Base-by-base conservation (phyloP, 2,797 vertebrate species). In the Protosalanx chinensis region DNA sequence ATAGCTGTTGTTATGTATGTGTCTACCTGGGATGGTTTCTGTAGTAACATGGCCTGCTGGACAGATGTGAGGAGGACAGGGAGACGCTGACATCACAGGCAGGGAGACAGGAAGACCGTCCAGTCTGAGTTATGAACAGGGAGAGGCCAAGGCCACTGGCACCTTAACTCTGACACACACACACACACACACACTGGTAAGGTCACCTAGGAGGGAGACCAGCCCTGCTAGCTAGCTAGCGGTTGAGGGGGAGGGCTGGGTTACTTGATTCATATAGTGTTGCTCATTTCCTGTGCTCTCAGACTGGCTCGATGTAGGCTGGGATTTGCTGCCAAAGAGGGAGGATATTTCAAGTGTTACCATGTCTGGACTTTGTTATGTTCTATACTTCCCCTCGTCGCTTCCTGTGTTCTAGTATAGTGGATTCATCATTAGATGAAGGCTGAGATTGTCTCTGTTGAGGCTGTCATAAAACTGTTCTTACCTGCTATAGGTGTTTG, bases 111-210 rank as follows among this genome's bases (percentile, higher is more conserved):
- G 8, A 12, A 49, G 46, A 15, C 2, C 23, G 23, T 27, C 23
- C 23, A 27, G 23, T 27, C 23, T 27, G 23, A 27, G 23, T 27
- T 27, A 27, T 18, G 53, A 16, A 18, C 53, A 57, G 53, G 16
- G 53, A 27, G 23, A 29, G 23, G 58, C 58, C 56, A 10, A 13
- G 51, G 51, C 18, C 51, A 56, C 41, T 2, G 41, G 16, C 18
- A 56, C 51, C 15, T 16, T 56, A 56, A 12, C 2, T 56, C 51
- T 27, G 23, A 1, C n/a, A 20, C 56, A 20, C n/a, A 20, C 23
- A 60, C 58, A 60, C 58, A 60, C 58, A 27, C 58, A 27, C 30
- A 46, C 32, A 65, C 46, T 37, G 59, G 30, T 51, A 70, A 64
- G 66, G 30, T 64, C 67, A 58, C 29, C 51, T 60, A 41, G 59